Conservation (phyloP, 2,797 vertebrate genomes). For the Propithecus perrieri region DNA sequence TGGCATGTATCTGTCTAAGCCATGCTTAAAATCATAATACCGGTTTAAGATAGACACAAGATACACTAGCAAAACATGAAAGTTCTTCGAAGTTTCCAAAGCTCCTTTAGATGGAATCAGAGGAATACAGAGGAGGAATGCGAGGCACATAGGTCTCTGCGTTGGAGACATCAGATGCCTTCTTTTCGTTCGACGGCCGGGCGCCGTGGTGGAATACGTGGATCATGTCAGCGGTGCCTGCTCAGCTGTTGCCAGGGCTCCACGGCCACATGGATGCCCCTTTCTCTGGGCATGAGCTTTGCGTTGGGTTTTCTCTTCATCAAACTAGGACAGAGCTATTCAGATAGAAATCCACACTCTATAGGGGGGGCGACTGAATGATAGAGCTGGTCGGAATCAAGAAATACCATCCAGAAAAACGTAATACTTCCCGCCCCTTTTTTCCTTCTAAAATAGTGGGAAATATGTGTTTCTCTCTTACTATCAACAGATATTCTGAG, state of each 20-base stretch:
- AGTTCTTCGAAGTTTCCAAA: slow-evolving; percentile 74
- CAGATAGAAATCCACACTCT: background rate
- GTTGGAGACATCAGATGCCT: background rate
- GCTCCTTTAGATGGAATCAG: slow-evolving; percentile 57
- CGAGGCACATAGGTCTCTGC: accelerated
- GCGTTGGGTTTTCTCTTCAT: background rate
- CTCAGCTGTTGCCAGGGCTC: background rate
- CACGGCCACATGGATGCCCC: accelerated
- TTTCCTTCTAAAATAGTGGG: background rate
- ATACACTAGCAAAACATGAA: slow-evolving; percentile 71
- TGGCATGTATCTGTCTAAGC: slow-evolving; percentile 10
- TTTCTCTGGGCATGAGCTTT: background rate
- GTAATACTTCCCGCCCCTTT: background rate
- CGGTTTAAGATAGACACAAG: slow-evolving; percentile 77
- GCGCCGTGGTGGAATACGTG: accelerated
- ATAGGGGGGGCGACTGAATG: background rate
- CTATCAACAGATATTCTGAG: background rate
- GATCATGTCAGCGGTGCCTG: background rate
- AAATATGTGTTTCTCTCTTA: background rate
- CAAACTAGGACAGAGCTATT: background rate
- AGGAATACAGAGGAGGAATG: slow-evolving; percentile 3
- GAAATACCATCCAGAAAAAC: background rate
- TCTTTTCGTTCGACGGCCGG: background rate
- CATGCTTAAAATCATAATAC: slow-evolving; percentile 75
- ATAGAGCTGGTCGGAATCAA: background rate